Percentiles rank a stretch among this genome's conserved stretches.
Conservation (phyloP, 1,140 invertebrate genomes). For the Procambarus clarkii region DNA sequence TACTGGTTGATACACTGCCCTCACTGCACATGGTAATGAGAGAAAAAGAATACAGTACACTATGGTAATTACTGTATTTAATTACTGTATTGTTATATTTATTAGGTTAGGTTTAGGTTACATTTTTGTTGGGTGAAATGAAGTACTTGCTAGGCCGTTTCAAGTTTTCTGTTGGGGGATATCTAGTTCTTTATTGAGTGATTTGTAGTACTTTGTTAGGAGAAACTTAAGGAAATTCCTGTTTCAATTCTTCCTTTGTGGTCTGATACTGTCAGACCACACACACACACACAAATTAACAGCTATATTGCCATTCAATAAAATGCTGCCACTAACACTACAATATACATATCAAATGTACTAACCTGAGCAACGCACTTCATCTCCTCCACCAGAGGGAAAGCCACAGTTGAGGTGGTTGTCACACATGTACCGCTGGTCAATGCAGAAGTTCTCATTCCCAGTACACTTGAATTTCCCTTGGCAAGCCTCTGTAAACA, state of each 20-base stretch:
- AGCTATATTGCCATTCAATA: neutral
- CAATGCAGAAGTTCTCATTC: conserved; percentile 38
- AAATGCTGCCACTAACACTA: neutral
- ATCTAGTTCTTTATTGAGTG: no score
- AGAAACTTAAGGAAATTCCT: no score
- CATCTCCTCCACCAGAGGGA: conserved; percentile 47
- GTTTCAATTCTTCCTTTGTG: no score
- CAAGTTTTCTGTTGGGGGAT: no score
- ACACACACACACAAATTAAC: neutral
- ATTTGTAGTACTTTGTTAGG: no score
- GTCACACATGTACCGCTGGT: conserved; percentile 24
- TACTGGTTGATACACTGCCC: neutral
- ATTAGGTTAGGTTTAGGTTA: no score
- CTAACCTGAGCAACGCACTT: conserved; percentile 37
- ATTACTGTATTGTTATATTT: no score
- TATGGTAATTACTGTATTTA: neutral
- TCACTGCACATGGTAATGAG: neutral
- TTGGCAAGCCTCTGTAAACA: conserved; percentile 58
- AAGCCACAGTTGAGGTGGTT: conserved; percentile 49
- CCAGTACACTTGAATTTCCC: conserved; percentile 43
- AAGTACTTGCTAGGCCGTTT: no score
- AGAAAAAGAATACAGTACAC: neutral
- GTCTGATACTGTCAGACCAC: no score
- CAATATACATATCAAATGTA: neutral
- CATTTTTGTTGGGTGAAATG: no score